phyloP scores from a whole-genome alignment of 2,888 invertebrate species.

The Gastrophysa polygoni region DNA sequence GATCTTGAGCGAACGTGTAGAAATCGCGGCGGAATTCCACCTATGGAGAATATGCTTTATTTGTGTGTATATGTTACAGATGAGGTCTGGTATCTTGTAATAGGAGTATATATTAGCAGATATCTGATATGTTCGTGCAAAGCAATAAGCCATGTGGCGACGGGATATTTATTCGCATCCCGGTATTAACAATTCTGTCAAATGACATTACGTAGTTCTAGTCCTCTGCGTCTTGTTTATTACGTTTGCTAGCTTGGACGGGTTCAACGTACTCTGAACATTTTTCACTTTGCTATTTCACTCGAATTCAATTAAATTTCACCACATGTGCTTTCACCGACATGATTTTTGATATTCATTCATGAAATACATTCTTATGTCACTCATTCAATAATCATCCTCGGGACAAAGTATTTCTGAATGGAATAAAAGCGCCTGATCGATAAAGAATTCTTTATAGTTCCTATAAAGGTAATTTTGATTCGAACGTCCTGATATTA shows the following conservation, averaged over 20 bases:
- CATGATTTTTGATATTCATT: no score
- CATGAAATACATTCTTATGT: no score
- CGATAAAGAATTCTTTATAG: no score
- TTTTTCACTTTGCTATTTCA: not conserved
- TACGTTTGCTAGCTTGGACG: not conserved
- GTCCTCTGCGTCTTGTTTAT: not conserved
- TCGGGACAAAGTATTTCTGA: no score
- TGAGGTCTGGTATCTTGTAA: constrained; percentile 1
- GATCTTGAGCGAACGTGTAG: not conserved
- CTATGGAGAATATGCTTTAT: not conserved
- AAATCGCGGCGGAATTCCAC: not conserved
- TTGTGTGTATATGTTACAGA: not conserved
- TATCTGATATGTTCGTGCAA: not conserved
- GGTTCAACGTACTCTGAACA: not conserved
- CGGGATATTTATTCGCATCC: not conserved
- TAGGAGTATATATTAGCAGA: constrained; percentile 1
- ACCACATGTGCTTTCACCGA: no score
- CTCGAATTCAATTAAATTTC: not conserved
- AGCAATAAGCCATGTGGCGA: not conserved
- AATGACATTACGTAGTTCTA: not conserved
- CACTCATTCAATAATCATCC: no score
- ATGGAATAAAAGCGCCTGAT: no score
- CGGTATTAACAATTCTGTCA: not conserved
- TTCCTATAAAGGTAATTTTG: no score
- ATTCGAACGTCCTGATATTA: no score